phyloP scores from a whole-genome alignment of 23 tunicate species.

The Diplosoma virens region DNA sequence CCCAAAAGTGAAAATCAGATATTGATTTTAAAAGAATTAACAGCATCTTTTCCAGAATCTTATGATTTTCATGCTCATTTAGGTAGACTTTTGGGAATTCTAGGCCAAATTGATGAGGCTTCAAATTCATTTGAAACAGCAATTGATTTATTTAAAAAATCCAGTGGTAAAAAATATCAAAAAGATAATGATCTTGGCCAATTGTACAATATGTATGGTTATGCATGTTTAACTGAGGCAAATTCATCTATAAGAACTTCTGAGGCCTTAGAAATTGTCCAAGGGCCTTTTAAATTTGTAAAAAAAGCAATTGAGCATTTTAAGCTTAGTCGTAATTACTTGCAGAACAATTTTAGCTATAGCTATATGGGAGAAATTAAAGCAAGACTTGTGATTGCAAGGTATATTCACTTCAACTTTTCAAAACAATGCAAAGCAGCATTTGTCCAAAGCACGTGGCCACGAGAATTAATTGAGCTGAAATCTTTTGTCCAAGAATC shows the following conservation, averaged over 20 bases:
- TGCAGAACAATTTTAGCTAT: constrained; percentile 1
- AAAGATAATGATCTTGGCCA: not conserved
- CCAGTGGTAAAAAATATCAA: not conserved
- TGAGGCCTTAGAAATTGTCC: not conserved
- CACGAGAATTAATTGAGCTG: not conserved
- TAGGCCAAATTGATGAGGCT: constrained; percentile 16
- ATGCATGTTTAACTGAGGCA: not conserved
- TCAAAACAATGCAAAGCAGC: not conserved
- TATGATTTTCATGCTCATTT: constrained; percentile 33
- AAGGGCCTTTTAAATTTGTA: not conserved
- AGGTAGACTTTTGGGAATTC: constrained; percentile 16
- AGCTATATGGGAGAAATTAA: constrained; percentile 53
- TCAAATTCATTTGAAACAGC: constrained; percentile 1
- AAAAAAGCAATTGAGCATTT: constrained; percentile 20
- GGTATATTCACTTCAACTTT: not conserved
- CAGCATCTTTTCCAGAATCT: constrained; percentile 14
- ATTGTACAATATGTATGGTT: constrained; percentile 52
- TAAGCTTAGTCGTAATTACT: not conserved
- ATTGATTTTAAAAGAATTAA: not conserved
- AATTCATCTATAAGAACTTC: not conserved
- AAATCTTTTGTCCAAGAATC: not conserved
- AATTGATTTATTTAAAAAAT: not conserved
- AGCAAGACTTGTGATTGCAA: constrained; percentile 17
- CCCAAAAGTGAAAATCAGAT: not conserved
- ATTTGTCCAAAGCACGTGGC: not conserved